These are phyloP conservation scores for Drosophila robusta DNA, from an alignment of 2,888 invertebrate genomes.

Conservation along the genomic window DNA sequence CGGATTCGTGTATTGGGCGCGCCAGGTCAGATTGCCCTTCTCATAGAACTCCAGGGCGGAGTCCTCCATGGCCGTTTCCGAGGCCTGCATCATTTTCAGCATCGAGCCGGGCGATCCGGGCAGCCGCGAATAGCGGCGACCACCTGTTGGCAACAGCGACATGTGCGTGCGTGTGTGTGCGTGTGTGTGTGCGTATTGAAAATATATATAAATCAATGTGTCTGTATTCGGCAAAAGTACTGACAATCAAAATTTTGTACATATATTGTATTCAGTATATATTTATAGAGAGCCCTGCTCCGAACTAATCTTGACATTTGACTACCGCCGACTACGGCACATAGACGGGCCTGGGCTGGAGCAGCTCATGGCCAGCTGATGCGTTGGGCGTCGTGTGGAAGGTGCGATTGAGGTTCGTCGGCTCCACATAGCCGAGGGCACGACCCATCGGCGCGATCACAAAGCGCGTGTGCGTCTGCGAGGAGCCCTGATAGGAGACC, in stretches of 20 bases:
- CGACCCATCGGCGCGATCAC: conserved; percentile 83
- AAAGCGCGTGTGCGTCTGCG: conserved; percentile 79
- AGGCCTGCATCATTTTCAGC: conserved; percentile 14
- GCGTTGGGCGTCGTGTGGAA: conserved; percentile 65
- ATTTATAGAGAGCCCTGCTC: conserved; percentile 3
- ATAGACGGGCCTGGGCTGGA: conserved; percentile 79
- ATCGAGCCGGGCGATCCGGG: not conserved
- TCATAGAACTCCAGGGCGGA: conserved; percentile 47
- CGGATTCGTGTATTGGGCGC: conserved; percentile 33
- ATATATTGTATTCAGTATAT: conserved; percentile 10
- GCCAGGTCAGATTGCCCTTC: conserved; percentile 40
- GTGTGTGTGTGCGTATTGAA: too few relatives aligned
- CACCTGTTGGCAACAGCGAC: not conserved
- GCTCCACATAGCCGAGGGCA: conserved; percentile 79
- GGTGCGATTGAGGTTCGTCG: conserved; percentile 79
- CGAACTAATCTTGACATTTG: conserved; percentile 18
- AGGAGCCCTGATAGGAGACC: conserved; percentile 82
- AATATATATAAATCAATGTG: not conserved
- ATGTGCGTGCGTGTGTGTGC: not conserved
- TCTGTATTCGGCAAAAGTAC: not conserved
- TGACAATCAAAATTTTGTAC: conserved; percentile 15
- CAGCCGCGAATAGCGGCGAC: conserved; percentile 1
- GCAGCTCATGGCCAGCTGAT: conserved; percentile 48
- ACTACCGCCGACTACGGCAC: conserved; percentile 36
- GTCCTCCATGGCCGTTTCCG: conserved; percentile 33